A percentile compares a stretch with the other conserved stretches of the same genome.
Conservation (phyloP, 2,888 invertebrate genomes). For the Podabrus alpinus region DNA sequence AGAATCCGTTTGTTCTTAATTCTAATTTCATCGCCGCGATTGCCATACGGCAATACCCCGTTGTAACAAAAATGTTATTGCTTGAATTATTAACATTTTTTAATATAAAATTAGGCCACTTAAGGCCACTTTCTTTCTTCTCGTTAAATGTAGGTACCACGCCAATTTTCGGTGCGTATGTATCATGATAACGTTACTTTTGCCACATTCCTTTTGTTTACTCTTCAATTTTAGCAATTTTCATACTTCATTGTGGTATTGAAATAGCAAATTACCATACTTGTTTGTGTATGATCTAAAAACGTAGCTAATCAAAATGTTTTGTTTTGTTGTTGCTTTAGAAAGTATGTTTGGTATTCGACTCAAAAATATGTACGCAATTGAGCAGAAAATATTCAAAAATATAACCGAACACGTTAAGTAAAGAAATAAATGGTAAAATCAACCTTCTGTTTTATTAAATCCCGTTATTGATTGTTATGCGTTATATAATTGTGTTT, state of each 20-base stretch:
- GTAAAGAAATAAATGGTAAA: neutral
- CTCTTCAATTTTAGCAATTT: neutral
- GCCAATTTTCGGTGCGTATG: neutral
- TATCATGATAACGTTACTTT: neutral
- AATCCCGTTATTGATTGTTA: neutral
- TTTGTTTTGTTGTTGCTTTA: neutral
- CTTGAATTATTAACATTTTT: neutral
- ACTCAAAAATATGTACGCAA: neutral
- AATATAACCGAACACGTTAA: neutral
- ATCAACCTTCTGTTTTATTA: neutral
- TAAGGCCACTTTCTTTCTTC: neutral
- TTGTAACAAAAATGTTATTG: neutral
- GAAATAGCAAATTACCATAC: neutral
- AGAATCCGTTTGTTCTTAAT: conserved; percentile 1
- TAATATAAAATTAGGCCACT: neutral
- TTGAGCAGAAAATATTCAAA: neutral
- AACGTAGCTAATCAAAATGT: neutral
- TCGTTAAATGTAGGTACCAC: neutral
- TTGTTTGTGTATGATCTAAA: neutral
- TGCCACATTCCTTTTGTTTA: neutral
- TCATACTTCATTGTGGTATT: neutral
- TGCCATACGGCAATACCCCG: neutral
- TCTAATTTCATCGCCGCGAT: neutral
- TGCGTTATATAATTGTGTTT: neutral
- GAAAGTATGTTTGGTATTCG: neutral